A percentile compares a stretch with the other conserved stretches of the same genome.
These are phyloP conservation scores for Micropoecilia bifurca DNA, from an alignment of 2,797 vertebrate species.

Conservation along the genomic window DNA sequence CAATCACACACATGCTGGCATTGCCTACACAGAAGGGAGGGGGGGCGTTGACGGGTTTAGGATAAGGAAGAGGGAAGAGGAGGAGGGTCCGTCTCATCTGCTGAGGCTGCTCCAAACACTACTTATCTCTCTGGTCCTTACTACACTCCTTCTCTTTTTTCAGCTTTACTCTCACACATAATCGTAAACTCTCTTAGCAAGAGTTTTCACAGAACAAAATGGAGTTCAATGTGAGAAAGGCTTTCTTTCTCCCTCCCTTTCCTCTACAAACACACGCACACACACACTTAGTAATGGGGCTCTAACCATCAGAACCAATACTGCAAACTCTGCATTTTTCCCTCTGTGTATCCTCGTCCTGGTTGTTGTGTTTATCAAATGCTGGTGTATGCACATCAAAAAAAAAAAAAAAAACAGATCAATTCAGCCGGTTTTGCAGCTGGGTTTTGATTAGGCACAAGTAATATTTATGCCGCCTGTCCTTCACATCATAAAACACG, in stretches of 20 bases:
- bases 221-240: constrained; percentile 44
- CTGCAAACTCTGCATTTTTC: constrained; percentile 51
- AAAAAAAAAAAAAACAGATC: constrained; percentile 53
- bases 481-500: constrained; percentile 75
- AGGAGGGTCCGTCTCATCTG: constrained; percentile 34
- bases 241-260: constrained; percentile 10
- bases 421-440: constrained; percentile 68
- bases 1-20: constrained; percentile 63
- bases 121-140: constrained; percentile 63
- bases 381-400: constrained; percentile 35
- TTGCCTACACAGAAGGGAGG: constrained; percentile 38
- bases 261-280: constrained; percentile 1
- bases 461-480: constrained; percentile 74
- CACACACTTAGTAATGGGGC: constrained; percentile 8
- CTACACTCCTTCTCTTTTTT: constrained; percentile 22
- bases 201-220: constrained; percentile 44
- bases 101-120: constrained; percentile 62
- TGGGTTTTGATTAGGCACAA: constrained; percentile 72
- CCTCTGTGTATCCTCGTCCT: background rate
- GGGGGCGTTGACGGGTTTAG: constrained; percentile 4
- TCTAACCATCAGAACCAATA: constrained; percentile 39
- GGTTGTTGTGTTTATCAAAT: constrained; percentile 27
- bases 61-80: background rate
- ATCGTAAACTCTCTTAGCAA: constrained; percentile 42
- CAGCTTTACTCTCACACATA: constrained; percentile 11